phyloP scores from a whole-genome alignment of 2,113 vertebrate genomes.

The Turdus rufiventris region DNA sequence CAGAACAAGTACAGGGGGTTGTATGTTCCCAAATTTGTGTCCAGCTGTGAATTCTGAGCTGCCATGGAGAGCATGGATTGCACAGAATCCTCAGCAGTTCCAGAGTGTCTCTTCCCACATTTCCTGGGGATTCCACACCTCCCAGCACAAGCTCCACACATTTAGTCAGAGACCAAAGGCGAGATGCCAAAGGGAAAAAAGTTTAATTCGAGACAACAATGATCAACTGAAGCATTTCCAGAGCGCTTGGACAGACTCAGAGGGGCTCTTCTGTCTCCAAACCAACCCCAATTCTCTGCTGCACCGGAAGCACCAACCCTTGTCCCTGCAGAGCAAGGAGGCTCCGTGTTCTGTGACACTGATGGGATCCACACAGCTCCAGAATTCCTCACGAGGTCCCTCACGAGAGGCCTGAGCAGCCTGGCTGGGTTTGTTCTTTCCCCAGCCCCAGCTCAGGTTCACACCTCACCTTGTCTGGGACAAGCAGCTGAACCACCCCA shows the following conservation, averaged over 20 bases:
- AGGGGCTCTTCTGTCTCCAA: neutral
- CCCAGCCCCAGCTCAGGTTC: neutral
- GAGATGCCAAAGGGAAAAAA: slow-evolving; percentile 1
- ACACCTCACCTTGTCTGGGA: neutral
- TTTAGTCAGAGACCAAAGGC: neutral
- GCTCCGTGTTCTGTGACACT: neutral
- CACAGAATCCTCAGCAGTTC: neutral
- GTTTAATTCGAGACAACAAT: slow-evolving; percentile 51
- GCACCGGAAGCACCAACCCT: neutral
- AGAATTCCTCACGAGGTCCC: neutral
- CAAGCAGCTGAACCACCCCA: neutral
- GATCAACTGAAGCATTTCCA: slow-evolving; percentile 20
- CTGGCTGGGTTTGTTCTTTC: neutral
- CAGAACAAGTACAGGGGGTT: neutral
- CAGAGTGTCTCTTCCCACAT: neutral
- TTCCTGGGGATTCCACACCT: neutral
- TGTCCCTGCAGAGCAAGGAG: neutral
- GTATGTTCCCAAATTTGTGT: neutral
- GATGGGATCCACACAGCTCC: neutral
- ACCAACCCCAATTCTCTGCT: neutral
- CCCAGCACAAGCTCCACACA: neutral
- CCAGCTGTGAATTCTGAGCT: neutral
- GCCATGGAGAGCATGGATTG: neutral
- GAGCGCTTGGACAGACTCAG: neutral
- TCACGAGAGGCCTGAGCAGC: neutral